Conservation (phyloP, 2,888 invertebrate species). For the Labia minor region DNA sequence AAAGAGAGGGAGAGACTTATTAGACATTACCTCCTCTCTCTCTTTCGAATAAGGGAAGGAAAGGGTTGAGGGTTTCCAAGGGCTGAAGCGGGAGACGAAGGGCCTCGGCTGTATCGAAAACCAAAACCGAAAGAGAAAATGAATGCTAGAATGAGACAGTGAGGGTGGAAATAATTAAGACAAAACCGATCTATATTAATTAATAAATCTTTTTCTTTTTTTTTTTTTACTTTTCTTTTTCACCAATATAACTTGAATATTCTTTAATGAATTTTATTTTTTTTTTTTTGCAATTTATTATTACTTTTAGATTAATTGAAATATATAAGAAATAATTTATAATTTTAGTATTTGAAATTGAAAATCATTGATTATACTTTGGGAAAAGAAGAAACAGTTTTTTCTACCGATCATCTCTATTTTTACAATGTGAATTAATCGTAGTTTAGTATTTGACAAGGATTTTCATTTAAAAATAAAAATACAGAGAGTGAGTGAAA, state of each 20-base stretch:
- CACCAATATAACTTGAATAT: not conserved
- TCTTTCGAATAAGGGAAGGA: not conserved
- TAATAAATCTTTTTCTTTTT: not conserved
- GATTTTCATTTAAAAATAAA: too few species aligned
- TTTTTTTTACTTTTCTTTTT: not conserved
- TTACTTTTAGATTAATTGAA: too few species aligned
- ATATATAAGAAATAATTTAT: too few species aligned
- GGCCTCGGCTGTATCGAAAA: not conserved
- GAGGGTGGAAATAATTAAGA: not conserved
- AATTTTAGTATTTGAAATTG: too few species aligned
- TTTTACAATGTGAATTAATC: too few species aligned
- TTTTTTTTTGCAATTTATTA: not conserved
- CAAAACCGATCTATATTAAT: not conserved
- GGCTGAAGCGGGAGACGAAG: not conserved
- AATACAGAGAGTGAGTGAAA: too few species aligned
- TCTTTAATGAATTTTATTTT: not conserved
- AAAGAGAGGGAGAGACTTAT: not conserved
- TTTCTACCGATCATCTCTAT: too few species aligned
- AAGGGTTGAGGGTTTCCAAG: not conserved
- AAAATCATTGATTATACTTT: too few species aligned
- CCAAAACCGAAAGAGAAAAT: not conserved
- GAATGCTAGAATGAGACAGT: not conserved
- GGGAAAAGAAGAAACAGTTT: too few species aligned
- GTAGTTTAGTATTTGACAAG: too few species aligned
- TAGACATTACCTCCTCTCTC: not conserved